Percentiles rank a stretch among this genome's conserved stretches.
Evolutionary conservation across 2,888 invertebrate genomes (phyloP).

Genomic region (Barypeithes pellucidus): DNA sequence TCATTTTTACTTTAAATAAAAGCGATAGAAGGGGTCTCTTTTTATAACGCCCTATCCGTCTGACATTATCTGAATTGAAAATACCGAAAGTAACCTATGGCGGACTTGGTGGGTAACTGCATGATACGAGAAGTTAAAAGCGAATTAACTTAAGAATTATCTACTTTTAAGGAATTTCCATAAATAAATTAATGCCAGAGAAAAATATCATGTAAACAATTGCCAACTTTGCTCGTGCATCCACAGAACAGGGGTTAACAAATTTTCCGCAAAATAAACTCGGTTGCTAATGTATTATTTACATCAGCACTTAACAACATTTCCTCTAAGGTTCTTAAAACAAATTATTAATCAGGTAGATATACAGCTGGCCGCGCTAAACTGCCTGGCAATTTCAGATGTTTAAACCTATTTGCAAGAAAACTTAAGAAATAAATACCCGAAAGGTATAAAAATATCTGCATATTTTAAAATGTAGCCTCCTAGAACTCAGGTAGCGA

Average conservation of each 20-base stretch:
- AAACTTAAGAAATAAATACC: neutral
- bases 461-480: constrained; percentile 2
- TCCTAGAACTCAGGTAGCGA: constrained; percentile 4
- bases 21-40: too few species aligned
- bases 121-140: neutral
- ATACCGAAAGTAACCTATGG: too few species aligned
- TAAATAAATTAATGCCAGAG: constrained; percentile 36
- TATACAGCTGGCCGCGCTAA: constrained; percentile 21
- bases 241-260: constrained; percentile 42
- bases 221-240: constrained; percentile 38
- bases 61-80: too few species aligned
- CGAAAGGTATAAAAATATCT: constrained; percentile 2
- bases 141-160: constrained; percentile 3
- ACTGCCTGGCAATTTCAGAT: constrained; percentile 8
- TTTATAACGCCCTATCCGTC: too few species aligned
- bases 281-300: constrained; percentile 46
- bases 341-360: constrained; percentile 45
- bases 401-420: constrained; percentile 5
- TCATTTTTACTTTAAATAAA: too few species aligned
- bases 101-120: too few species aligned
- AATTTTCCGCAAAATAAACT: constrained; percentile 46
- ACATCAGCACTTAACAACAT: constrained; percentile 52
- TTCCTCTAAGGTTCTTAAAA: constrained; percentile 40
- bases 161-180: neutral
- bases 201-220: constrained; percentile 42